Evolutionary conservation across 1,140 invertebrate species (phyloP), one percentile per base, ranked within the genome.

Genomic region (Ectropis grisescens): DNA sequence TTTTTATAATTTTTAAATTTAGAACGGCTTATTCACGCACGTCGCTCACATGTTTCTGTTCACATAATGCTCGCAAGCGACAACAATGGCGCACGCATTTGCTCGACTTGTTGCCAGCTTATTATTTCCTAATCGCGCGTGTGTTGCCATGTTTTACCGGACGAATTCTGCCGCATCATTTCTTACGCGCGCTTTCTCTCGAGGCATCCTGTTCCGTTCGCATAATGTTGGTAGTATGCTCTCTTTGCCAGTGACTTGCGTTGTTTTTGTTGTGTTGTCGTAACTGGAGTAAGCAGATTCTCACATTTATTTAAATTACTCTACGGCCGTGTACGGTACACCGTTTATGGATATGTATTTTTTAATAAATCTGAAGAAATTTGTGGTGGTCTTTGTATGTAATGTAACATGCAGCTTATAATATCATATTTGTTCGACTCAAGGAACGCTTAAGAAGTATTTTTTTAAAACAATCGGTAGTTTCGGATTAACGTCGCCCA

Each of bases 111-210:
- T 41, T 19, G 16, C 16, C 16, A 19, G 38, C 22, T 37, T 45
- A 45, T 53, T 54, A 47, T 52, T 47, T 42, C 41, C 40, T 52
- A 44, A 59, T 52, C 49, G 50, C 46, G 38, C 40, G 33, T 37
- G 39, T 41, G 39, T 37, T 41, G 25, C 28, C 25, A 27, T 48
- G 33, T 46, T 44, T 16, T 31, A 15, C 15, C 27, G 34, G 22
- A 22, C 11, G 33, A 37, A 45, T 37, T 54, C 39, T 37, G 46
- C 36, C 33, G 45, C 46, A 48, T 43, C 46, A 49, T 37, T 54
- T 46, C 41, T 48, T 41, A 22, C 38, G 8, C n/a, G 19, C 24
- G 46, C 50, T 46, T 54, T 48, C 37, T 32, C 26, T 22, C 25
- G 13, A n/a, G 23, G 15, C 37, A 26, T 10, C 27, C 27, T 29